Evolutionary conservation across 2,888 invertebrate genomes (phyloP).

Genomic region (Xylota segnis): DNA sequence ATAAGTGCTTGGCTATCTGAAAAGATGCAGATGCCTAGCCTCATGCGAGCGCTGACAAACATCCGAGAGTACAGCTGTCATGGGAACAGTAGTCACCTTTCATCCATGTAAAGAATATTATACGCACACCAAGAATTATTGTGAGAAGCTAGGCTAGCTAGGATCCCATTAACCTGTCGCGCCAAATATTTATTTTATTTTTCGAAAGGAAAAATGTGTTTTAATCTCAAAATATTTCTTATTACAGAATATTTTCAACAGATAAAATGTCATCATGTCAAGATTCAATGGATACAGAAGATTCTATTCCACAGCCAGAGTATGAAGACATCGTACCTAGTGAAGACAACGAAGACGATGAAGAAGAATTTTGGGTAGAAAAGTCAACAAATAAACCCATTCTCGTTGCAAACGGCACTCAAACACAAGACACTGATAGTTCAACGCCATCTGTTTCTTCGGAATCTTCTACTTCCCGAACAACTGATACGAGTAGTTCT

Average conservation of each 20-base stretch:
- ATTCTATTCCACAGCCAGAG: constrained; percentile 81
- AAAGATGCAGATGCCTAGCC: no score
- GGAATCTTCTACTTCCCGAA: constrained; percentile 55
- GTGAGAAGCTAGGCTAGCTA: no score
- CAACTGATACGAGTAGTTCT: constrained; percentile 31
- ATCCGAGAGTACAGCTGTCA: no score
- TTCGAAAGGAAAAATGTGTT: no score
- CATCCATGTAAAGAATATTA: no score
- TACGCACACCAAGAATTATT: no score
- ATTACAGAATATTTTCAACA: constrained; percentile 32
- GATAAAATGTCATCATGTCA: constrained; percentile 61
- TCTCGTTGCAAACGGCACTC: constrained; percentile 39
- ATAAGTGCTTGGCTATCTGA: no score
- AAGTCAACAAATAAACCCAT: constrained; percentile 31
- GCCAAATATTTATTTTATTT: no score
- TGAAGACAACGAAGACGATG: constrained; percentile 60
- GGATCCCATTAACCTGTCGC: no score
- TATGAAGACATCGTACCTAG: constrained; percentile 79
- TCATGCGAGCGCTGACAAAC: no score
- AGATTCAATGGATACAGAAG: constrained; percentile 69
- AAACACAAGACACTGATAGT: constrained; percentile 35
- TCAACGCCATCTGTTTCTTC: constrained; percentile 32
- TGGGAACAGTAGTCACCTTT: no score
- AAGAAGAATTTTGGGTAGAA: constrained; percentile 55
- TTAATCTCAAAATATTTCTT: neutral